These are phyloP conservation scores for Mionectes macconnelli DNA, from an alignment of 2,113 vertebrate species.

Conservation along the genomic window DNA sequence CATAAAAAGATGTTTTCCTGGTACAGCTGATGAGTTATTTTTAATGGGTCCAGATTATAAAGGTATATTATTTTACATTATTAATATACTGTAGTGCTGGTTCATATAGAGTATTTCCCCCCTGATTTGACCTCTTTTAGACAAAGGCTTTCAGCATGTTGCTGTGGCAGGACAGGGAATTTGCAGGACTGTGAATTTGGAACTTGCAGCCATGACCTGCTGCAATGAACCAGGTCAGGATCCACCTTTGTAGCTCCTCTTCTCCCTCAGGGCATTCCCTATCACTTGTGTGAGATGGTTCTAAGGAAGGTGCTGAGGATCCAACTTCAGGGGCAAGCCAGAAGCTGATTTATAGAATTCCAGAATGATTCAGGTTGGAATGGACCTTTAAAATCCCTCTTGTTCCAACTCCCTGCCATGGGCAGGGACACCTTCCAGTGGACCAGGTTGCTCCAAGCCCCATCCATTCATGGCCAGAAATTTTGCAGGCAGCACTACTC, in stretches of 20 bases:
- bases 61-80: neutral
- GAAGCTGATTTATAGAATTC: neutral
- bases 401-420: neutral
- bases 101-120: accelerated
- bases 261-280: neutral
- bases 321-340: neutral
- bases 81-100: neutral
- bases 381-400: neutral
- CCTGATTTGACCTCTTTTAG: neutral
- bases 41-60: neutral
- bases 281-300: neutral
- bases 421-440: neutral
- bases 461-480: accelerated
- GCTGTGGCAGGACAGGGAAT: neutral
- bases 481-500: neutral
- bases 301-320: neutral
- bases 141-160: neutral
- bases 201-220: neutral
- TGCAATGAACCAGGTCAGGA: accelerated
- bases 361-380: neutral
- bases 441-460: neutral
- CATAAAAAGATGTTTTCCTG: neutral
- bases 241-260: accelerated
- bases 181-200: neutral
- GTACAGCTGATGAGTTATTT: neutral